These are phyloP conservation scores for Clusia tigrina DNA, from an alignment of 2,888 invertebrate species.

Conservation along the genomic window DNA sequence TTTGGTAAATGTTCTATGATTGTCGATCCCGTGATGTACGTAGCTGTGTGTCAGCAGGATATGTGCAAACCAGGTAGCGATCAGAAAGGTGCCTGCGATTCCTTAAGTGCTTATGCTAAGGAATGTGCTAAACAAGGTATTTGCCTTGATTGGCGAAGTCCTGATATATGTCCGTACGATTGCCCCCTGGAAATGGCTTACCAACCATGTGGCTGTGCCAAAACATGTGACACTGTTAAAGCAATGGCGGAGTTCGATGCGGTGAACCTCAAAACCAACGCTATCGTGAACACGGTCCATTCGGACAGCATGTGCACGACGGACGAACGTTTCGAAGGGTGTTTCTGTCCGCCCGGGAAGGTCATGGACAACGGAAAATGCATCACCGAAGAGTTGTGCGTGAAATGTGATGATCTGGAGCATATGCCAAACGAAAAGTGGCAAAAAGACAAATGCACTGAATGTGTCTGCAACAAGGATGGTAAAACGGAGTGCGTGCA, in stretches of 20 bases:
- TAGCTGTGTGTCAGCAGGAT: constrained; percentile 76
- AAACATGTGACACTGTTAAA: constrained; percentile 58
- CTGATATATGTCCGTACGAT: constrained; percentile 71
- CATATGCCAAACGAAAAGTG: constrained; percentile 73
- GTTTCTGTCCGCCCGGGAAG: constrained; percentile 82
- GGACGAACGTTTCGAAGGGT: constrained; percentile 73
- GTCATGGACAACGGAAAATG: constrained; percentile 78
- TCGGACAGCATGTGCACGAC: constrained; percentile 64
- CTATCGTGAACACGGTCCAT: constrained; percentile 47
- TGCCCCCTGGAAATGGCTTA: constrained; percentile 65
- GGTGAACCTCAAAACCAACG: constrained; percentile 51
- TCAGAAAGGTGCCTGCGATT: constrained; percentile 70
- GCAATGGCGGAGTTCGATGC: constrained; percentile 51
- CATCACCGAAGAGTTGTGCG: constrained; percentile 72
- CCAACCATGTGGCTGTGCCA: constrained; percentile 60
- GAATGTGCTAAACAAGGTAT: constrained; percentile 76
- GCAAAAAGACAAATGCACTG: constrained; percentile 76
- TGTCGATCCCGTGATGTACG: constrained; percentile 74
- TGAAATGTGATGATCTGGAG: constrained; percentile 77
- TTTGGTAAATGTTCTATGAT: constrained; percentile 78
- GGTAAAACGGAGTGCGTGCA: constrained; percentile 72
- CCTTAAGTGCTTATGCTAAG: constrained; percentile 76
- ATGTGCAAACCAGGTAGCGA: constrained; percentile 69
- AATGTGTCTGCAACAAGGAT: constrained; percentile 72
- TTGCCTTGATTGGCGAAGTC: constrained; percentile 77